Conservation (phyloP, 1,140 invertebrate species). For the Ectropis grisescens region DNA sequence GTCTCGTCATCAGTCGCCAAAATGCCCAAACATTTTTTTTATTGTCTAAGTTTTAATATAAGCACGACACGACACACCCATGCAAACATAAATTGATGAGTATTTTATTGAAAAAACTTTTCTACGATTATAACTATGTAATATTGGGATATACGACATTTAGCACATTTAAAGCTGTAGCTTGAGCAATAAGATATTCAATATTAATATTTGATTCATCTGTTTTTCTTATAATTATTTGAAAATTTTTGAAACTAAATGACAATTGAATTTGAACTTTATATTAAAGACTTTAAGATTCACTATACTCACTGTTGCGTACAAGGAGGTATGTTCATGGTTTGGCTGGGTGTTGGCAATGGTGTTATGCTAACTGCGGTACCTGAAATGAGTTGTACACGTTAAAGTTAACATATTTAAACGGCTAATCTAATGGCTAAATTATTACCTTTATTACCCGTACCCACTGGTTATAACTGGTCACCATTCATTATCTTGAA, state of each 20-base stretch:
- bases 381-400: slow-evolving; percentile 26
- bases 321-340: slow-evolving; percentile 30
- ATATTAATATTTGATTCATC: too few species aligned
- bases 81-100: slow-evolving; percentile 56
- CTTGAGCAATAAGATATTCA: too few species aligned
- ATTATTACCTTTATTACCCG: too few species aligned
- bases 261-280: too few species aligned
- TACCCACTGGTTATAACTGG: too few species aligned
- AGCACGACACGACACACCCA: slow-evolving; percentile 56
- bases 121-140: slow-evolving; percentile 11
- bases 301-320: slow-evolving; percentile 64
- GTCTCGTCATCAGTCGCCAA: slow-evolving; percentile 58
- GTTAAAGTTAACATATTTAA: too few species aligned
- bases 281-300: too few species aligned
- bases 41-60: slow-evolving; percentile 45
- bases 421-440: too few species aligned
- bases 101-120: slow-evolving; percentile 24
- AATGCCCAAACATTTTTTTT: slow-evolving; percentile 69
- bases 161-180: slow-evolving; percentile 20
- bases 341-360: slow-evolving; percentile 32
- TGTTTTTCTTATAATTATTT: too few species aligned
- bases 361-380: slow-evolving; percentile 51
- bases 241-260: too few species aligned
- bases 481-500: too few species aligned
- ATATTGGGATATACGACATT: slow-evolving; percentile 21